Evolutionary conservation across 2,113 vertebrate genomes (phyloP).

Genomic region (Corydoras sp.): DNA sequence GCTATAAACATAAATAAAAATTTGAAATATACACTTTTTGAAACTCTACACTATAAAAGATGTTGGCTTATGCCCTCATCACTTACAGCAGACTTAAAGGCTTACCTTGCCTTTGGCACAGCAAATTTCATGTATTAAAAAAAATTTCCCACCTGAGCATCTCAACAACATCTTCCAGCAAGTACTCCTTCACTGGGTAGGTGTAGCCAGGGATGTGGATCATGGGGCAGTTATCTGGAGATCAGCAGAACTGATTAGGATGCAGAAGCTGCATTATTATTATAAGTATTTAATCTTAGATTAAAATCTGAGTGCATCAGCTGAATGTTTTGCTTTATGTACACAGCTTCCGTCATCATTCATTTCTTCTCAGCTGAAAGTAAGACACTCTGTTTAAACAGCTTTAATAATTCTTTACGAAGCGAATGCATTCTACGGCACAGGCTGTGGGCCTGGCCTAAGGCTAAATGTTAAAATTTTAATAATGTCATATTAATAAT

Average conservation of each 20-base stretch:
- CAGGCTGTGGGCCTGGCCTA: no score
- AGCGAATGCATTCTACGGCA: background rate
- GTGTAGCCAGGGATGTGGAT: slow-evolving; percentile 94
- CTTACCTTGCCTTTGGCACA: no score
- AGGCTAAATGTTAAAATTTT: no score
- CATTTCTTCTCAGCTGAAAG: background rate
- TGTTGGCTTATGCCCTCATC: no score
- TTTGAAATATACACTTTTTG: no score
- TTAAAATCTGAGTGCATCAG: background rate
- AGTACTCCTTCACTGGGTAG: slow-evolving; percentile 87
- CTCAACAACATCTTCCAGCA: slow-evolving; percentile 89
- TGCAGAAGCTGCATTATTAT: no score
- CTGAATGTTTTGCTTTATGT: background rate
- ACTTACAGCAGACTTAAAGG: no score
- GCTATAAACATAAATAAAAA: no score
- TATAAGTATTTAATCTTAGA: no score
- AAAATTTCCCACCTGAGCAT: slow-evolving; percentile 69
- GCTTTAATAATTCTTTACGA: background rate
- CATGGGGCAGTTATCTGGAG: slow-evolving; percentile 81
- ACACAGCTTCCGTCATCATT: background rate
- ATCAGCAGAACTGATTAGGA: background rate
- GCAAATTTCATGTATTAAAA: no score
- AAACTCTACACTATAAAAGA: no score
- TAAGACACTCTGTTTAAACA: background rate
- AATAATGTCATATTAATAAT: no score